Percentiles rank a stretch among this genome's conserved stretches.
Evolutionary conservation across 1,140 invertebrate genomes (phyloP).

Genomic region (Branchinecta lynchi): DNA sequence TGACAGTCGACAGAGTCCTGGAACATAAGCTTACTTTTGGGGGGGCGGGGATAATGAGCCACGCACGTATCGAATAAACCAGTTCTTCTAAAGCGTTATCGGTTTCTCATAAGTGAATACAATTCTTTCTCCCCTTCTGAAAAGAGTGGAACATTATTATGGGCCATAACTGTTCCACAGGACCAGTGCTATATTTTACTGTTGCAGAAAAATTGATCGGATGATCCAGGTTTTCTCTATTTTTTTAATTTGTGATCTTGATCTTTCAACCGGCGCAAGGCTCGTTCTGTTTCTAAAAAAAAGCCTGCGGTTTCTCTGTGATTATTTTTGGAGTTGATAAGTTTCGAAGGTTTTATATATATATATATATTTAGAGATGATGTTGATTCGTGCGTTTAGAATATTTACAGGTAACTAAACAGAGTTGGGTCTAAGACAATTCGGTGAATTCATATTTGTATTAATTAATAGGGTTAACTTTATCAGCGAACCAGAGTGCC

Average conservation of each 20-base stretch:
- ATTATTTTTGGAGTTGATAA: conserved; percentile 3
- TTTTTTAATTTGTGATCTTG: not conserved
- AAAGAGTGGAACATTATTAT: not conserved
- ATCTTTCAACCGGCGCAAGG: not conserved
- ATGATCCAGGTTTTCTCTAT: not conserved
- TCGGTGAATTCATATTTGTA: too few relatives aligned
- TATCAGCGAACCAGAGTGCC: too few relatives aligned
- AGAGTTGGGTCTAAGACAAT: too few relatives aligned
- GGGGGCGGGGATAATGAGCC: not conserved
- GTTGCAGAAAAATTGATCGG: not conserved
- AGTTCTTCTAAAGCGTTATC: not conserved
- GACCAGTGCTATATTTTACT: too few relatives aligned
- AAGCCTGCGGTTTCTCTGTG: not conserved
- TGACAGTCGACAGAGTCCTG: too few relatives aligned
- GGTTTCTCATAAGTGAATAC: not conserved
- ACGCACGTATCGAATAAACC: not conserved
- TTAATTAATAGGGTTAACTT: too few relatives aligned
- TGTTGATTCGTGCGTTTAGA: too few relatives aligned
- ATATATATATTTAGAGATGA: too few relatives aligned
- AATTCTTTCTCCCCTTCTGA: not conserved
- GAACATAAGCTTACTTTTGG: too few relatives aligned
- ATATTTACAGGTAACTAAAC: too few relatives aligned
- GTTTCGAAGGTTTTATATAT: too few relatives aligned
- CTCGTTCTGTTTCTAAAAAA: not conserved
- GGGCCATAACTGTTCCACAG: not conserved